Evolutionary conservation across 2,113 vertebrate species (phyloP), one percentile per base, ranked within the genome.

Genomic region (Eupsittula cactorum): DNA sequence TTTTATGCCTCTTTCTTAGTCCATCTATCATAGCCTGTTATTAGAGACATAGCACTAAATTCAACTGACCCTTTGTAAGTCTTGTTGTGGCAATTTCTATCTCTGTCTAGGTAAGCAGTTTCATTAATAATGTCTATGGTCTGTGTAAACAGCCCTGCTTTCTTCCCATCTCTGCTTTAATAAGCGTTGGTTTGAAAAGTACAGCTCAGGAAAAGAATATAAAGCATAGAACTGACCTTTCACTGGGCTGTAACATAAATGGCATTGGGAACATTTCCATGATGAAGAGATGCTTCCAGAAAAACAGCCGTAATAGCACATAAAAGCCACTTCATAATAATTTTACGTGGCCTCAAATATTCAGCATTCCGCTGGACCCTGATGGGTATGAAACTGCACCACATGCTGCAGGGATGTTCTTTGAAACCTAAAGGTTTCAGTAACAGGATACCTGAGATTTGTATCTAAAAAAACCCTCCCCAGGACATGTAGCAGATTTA

Each of bases 291-390:
- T 63, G 33, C 49, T 82, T 83, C 77, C 83, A 95, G 86, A 92
- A 88, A 74, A 86, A 47, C 60, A 76, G 57, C 39, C 70, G 82
- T 92, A 91, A 95, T 73, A n/a, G 10, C 33, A 55, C 76, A 71
- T 47, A 94, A 96, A 96, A 90, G 33, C 75, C 29, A 57, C 35
- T 93, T 95, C 19, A 39, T 79, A 29, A 57, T 94, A 62, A 95
- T 89, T 83, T 83, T 67, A 69, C 19, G 12, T 86, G 53, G 41
- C 35, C 52, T 89, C 69, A 75, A 41, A 75, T 78, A 63, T 41
- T 67, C 47, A 89, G 64, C 70, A 16, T 92, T 92, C 63, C 82
- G 27, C 47, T 82, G 27, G 88, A 91, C 67, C 21, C 24, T 70
- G 95, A 81, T 60, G 39, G 74, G 17, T 39, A 44, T 63, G 57